These are phyloP conservation scores for Atherix ibis DNA, from an alignment of 2,888 invertebrate species.

Conservation along the genomic window DNA sequence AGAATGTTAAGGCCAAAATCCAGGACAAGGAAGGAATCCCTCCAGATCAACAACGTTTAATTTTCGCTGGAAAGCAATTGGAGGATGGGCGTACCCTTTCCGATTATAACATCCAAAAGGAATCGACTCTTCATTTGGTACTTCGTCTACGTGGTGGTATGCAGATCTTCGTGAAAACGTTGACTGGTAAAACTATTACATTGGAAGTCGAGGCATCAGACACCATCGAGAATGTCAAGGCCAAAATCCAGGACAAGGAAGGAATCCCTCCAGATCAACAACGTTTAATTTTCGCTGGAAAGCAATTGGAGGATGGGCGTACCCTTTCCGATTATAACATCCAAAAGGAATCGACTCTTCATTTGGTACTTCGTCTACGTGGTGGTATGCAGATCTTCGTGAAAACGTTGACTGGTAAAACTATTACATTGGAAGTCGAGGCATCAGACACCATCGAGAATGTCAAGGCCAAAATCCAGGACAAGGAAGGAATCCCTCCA, in stretches of 20 bases:
- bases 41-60: conserved; percentile 7
- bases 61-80: conserved; percentile 7
- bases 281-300: conserved; percentile 7
- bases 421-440: conserved; percentile 17
- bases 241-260: conserved; percentile 7
- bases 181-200: conserved; percentile 7
- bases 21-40: conserved; percentile 2
- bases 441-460: conserved; percentile 17
- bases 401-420: conserved; percentile 14
- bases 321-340: conserved; percentile 7
- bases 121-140: conserved; percentile 6
- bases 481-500: conserved; percentile 22
- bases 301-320: conserved; percentile 7
- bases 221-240: conserved; percentile 7
- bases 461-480: conserved; percentile 21
- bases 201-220: conserved; percentile 7
- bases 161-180: conserved; percentile 7
- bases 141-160: conserved; percentile 7
- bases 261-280: conserved; percentile 8
- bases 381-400: conserved; percentile 8
- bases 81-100: conserved; percentile 7
- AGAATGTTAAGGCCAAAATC: neutral
- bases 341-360: conserved; percentile 7
- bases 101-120: conserved; percentile 8
- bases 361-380: conserved; percentile 7